phyloP scores from a whole-genome alignment of 2,888 invertebrate species.

The Myopa testacea region DNA sequence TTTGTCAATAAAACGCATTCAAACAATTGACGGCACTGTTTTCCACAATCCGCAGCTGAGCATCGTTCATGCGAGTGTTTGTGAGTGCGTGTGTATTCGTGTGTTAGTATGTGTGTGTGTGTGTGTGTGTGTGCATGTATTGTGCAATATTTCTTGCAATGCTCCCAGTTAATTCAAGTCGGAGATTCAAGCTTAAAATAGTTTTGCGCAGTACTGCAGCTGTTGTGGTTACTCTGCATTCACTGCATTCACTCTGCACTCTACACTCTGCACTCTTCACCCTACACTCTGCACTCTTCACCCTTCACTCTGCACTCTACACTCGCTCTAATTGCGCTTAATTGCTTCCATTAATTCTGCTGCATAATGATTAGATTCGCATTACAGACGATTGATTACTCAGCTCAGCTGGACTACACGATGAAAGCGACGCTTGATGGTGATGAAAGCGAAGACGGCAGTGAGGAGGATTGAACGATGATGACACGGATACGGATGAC shows the following conservation, averaged over 20 bases:
- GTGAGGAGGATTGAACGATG: too few relatives aligned
- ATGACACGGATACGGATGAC: too few relatives aligned
- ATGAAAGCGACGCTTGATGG: neutral
- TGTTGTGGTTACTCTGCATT: too few relatives aligned
- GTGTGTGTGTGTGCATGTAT: neutral
- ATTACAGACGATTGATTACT: constrained; percentile 19
- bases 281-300: too few relatives aligned
- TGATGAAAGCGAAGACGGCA: too few relatives aligned
- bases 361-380: constrained; percentile 29
- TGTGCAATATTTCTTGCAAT: neutral
- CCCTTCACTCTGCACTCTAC: neutral
- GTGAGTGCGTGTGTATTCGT: neutral
- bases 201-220: constrained; percentile 5
- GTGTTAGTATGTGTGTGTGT: neutral
- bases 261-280: too few relatives aligned
- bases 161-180: neutral
- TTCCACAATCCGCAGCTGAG: neutral
- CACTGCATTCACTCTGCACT: too few relatives aligned
- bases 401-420: neutral
- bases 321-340: constrained; percentile 56
- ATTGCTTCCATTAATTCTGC: constrained; percentile 51
- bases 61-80: constrained; percentile 15
- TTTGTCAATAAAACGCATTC: constrained; percentile 37
- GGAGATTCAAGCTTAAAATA: neutral
- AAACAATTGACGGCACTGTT: constrained; percentile 29